Conservation (phyloP, 2,797 vertebrate species). For the Danio aesculapii region DNA sequence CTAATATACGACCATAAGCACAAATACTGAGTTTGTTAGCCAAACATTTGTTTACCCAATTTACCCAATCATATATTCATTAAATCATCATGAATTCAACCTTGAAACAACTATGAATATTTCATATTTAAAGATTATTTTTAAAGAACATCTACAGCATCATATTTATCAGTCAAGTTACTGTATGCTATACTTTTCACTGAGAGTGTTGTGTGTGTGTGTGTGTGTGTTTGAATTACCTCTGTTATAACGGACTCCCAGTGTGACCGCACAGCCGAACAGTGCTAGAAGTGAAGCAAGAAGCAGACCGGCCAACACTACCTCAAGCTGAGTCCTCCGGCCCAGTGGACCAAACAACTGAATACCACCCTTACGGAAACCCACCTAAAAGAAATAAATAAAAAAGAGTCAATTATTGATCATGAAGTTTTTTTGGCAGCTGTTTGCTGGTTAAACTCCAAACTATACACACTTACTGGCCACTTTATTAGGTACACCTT, state of each 20-base stretch:
- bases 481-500: too few species aligned
- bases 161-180: neutral
- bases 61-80: neutral
- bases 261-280: constrained; percentile 80
- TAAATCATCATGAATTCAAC: neutral
- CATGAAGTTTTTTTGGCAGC: neutral
- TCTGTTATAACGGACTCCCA: constrained; percentile 85
- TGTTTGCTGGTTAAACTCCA: neutral
- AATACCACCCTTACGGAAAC: constrained; percentile 86
- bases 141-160: too few species aligned
- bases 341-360: constrained; percentile 78
- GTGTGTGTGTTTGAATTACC: constrained; percentile 73
- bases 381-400: constrained; percentile 78
- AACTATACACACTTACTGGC: neutral
- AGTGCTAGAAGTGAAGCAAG: constrained; percentile 84
- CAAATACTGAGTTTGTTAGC: too few species aligned
- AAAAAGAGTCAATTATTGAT: constrained; percentile 11
- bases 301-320: constrained; percentile 81
- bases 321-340: constrained; percentile 86
- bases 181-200: neutral
- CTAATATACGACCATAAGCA: neutral
- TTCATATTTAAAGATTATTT: neutral
- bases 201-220: neutral
- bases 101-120: neutral
- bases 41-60: neutral